Conservation (phyloP, 2,797 vertebrate genomes). For the Urosaurus nigricauda region DNA sequence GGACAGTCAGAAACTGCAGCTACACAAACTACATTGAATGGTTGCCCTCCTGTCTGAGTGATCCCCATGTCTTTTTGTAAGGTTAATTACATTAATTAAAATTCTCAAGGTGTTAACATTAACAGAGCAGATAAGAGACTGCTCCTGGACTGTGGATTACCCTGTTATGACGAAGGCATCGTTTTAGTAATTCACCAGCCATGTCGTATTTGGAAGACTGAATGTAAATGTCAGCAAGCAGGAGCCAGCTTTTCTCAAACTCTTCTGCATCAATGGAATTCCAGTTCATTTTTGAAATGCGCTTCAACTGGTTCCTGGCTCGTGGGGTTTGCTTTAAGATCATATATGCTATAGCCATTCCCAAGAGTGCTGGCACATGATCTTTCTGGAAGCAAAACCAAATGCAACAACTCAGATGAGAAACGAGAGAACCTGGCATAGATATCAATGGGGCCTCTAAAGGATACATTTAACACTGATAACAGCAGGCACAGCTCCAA, state of each 20-base stretch:
- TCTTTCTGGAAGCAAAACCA: constrained; percentile 86
- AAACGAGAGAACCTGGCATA: background rate
- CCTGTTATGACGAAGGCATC: constrained; percentile 93
- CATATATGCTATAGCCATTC: constrained; percentile 97
- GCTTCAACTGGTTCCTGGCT: constrained; percentile 95
- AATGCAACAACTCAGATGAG: background rate
- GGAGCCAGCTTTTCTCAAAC: constrained; percentile 98
- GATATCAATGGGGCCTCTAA: background rate
- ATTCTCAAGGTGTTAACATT: constrained; percentile 37
- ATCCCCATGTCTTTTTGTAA: constrained; percentile 29
- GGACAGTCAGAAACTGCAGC: background rate
- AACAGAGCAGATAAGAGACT: constrained; percentile 34
- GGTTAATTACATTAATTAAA: constrained; percentile 31
- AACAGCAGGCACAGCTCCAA: background rate
- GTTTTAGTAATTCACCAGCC: constrained; percentile 92
- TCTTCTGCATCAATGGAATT: constrained; percentile 94
- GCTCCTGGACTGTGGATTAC: constrained; percentile 71
- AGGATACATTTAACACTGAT: background rate
- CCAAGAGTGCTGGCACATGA: constrained; percentile 92
- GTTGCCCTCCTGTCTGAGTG: background rate
- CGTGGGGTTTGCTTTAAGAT: constrained; percentile 95
- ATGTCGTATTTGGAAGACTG: constrained; percentile 96
- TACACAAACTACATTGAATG: background rate
- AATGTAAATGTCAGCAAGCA: constrained; percentile 97
- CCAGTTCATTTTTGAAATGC: constrained; percentile 97